phyloP scores from a whole-genome alignment of 2,888 invertebrate genomes.

The Drosophila prolongata region DNA sequence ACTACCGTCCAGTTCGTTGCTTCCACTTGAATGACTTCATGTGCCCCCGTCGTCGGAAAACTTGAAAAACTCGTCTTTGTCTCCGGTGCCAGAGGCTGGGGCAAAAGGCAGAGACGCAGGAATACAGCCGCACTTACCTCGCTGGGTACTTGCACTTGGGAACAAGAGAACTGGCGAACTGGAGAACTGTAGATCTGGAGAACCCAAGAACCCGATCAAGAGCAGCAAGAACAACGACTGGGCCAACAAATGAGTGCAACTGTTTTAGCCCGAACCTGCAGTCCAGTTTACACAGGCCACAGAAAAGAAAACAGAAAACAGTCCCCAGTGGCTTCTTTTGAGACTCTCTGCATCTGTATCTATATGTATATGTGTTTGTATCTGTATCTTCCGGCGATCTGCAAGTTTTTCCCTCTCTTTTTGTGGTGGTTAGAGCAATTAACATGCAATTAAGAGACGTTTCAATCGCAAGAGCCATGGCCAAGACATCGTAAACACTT shows the following conservation, averaged over 20 bases:
- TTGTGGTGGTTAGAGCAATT: constrained; percentile 68
- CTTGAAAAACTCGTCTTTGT: constrained; percentile 78
- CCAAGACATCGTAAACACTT: constrained; percentile 48
- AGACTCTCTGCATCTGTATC: constrained; percentile 11
- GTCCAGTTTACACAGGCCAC: constrained; percentile 41
- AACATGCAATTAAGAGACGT: constrained; percentile 81
- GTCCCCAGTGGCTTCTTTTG: constrained; percentile 48
- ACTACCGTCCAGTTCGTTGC: constrained; percentile 60
- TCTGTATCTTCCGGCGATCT: constrained; percentile 63
- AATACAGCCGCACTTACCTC: constrained; percentile 63
- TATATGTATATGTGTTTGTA: constrained; percentile 8
- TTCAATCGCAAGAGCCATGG: constrained; percentile 69
- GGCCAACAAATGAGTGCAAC: constrained; percentile 72
- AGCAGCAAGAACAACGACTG: constrained; percentile 46
- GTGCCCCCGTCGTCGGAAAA: constrained; percentile 75
- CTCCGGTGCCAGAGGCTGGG: constrained; percentile 38
- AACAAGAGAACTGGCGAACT: constrained; percentile 42
- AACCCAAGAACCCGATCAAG: constrained; percentile 45
- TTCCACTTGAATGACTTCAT: constrained; percentile 78
- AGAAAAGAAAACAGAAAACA: constrained; percentile 39
- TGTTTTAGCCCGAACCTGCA: constrained; percentile 65
- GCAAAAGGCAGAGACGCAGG: constrained; percentile 29
- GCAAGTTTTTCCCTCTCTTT: constrained; percentile 35
- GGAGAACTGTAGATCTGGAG: constrained; percentile 46
- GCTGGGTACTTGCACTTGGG: constrained; percentile 50